phyloP scores from a whole-genome alignment of 1,140 invertebrate genomes.

The Potamilus streckersoni region DNA sequence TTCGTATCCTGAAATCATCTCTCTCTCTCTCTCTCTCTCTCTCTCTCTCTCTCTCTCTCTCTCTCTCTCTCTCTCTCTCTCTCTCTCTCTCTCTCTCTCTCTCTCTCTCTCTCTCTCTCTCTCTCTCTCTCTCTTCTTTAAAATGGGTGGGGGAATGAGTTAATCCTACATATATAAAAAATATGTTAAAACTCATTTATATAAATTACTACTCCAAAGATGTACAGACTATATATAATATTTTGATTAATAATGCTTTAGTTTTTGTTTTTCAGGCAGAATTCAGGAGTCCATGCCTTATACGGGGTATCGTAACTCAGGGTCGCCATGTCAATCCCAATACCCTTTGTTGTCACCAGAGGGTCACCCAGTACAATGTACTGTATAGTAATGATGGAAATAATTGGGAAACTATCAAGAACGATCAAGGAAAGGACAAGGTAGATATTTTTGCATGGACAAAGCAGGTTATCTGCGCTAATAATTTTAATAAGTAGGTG shows the following conservation, averaged over 20 bases:
- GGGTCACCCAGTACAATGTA: conserved; percentile 37
- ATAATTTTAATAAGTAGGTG: too few species aligned
- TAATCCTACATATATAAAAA: too few species aligned
- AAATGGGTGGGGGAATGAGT: too few species aligned
- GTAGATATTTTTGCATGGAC: conserved; percentile 4
- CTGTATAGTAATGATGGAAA: conserved; percentile 41
- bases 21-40: too few species aligned
- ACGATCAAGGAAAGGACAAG: conserved; percentile 32
- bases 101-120: background rate
- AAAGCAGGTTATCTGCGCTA: too few species aligned
- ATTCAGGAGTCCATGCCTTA: conserved; percentile 33
- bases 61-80: background rate
- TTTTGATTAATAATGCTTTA: background rate
- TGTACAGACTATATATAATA: background rate
- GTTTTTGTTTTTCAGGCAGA: conserved; percentile 29
- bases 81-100: too few species aligned
- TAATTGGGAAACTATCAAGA: conserved; percentile 34
- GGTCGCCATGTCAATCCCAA: conserved; percentile 41
- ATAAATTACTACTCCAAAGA: too few species aligned
- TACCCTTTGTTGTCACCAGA: conserved; percentile 36
- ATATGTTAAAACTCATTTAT: too few species aligned
- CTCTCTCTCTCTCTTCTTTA: too few species aligned
- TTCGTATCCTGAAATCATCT: background rate
- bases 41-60: background rate
- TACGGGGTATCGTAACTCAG: conserved; percentile 44